Base-by-base conservation (phyloP, 2,888 invertebrate genomes). In the Acanthopleura granulata region DNA sequence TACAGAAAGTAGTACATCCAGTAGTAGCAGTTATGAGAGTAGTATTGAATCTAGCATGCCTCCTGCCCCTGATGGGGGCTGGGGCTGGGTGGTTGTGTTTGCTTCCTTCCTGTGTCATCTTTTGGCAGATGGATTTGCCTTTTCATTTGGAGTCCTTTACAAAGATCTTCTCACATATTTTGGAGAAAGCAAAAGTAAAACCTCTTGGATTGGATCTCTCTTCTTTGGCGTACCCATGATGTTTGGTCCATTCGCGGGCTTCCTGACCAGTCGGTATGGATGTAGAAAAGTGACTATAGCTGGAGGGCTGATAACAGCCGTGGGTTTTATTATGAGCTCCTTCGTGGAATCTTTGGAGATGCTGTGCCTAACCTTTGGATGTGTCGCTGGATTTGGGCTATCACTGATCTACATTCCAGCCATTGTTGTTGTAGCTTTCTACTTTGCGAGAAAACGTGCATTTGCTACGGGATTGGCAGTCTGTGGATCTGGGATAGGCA, bases 21-120 rank as follows among this genome's bases (percentile, higher is more conserved):
- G 77, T 66, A 79, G 78, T 57, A 78, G 77, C 30, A 79, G 78
- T 0, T 80, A 79, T 22, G 57, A 79, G 4, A 78, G 80, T 16
- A 81, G 80, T 18, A 80, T 78, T 0, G 79, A 76, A 49, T 80
- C 81, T 12, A 76, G 80, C 12, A 79, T 85, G 78, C 86, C 87
- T 3, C 80, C 84, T 27, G 84, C 88, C 4, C 96, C 96, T 0
- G 96, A 97, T 90, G 96, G 96, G 15, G 96, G 97, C 18, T 97
- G 95, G 95, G 97, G 97, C 9, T 97, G 97, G 97, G 94, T 97
- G 49, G 93, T 97, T 73, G 97, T 97, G 0, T 94, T 94, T 78
- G 96, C 96, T 30, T 94, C 96, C 0, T 97, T 97, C 89, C 93
- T 96, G 91, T 95, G 96, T 79, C 96, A 96, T 89, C 92, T 96